Evolutionary conservation across 2,888 invertebrate genomes (phyloP).

Genomic region (Phalera bucephala): DNA sequence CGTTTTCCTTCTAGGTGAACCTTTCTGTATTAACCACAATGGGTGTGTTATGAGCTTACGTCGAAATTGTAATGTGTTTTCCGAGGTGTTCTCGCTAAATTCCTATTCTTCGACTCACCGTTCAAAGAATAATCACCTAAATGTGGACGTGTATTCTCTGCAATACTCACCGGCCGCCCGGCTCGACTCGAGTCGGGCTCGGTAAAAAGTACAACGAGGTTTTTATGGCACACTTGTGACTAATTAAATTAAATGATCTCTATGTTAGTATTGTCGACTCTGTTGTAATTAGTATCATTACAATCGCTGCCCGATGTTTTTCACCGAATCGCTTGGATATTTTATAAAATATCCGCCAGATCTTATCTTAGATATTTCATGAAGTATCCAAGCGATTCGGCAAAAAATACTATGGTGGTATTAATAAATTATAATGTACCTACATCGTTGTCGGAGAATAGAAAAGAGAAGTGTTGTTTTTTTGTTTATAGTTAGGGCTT

Average conservation of each 20-base stretch:
- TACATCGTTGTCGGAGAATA: not conserved
- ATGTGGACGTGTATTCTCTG: not conserved
- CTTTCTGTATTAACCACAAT: not conserved
- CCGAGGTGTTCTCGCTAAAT: too few relatives aligned
- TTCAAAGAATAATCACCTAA: not conserved
- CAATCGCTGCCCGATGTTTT: constrained; percentile 7
- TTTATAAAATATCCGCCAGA: too few relatives aligned
- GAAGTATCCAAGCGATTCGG: too few relatives aligned
- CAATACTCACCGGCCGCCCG: not conserved
- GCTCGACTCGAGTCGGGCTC: not conserved
- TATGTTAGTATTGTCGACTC: constrained; percentile 19
- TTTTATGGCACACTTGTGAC: constrained; percentile 28
- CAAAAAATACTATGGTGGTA: not conserved
- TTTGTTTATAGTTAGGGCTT: too few relatives aligned
- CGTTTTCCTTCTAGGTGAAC: constrained; percentile 29
- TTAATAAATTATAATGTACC: not conserved
- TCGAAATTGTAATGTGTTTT: too few relatives aligned
- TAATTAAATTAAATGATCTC: constrained; percentile 42
- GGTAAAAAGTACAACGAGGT: constrained; percentile 9
- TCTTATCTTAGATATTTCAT: too few relatives aligned
- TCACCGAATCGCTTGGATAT: constrained; percentile 9
- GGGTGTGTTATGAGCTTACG: too few relatives aligned
- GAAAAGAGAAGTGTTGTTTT: too few relatives aligned
- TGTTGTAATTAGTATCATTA: constrained; percentile 28
- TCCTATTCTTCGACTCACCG: not conserved